Conservation (phyloP, 1,140 invertebrate species). For the Cydia strobilella region DNA sequence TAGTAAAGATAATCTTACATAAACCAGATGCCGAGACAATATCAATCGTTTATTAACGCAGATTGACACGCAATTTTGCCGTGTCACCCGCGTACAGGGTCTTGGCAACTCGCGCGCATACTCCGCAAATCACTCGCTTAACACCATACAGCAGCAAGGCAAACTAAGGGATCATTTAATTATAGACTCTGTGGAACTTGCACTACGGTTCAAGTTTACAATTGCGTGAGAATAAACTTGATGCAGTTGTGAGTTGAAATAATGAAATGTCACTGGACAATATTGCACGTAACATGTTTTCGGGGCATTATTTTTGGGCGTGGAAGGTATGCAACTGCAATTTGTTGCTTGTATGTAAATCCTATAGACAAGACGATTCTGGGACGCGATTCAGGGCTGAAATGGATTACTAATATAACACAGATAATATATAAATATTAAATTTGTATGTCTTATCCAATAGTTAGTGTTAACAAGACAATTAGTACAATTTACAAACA, state of each 20-base stretch:
- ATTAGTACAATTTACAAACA: too few relatives aligned
- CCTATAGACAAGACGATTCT: background rate
- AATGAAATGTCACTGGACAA: constrained; percentile 12
- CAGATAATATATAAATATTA: too few relatives aligned
- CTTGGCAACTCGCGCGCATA: constrained; percentile 17
- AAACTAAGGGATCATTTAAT: background rate
- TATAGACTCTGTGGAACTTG: background rate
- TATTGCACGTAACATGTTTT: constrained; percentile 12
- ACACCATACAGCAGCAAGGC: background rate
- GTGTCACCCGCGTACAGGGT: constrained; percentile 12
- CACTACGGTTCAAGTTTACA: background rate
- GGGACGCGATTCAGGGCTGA: background rate
- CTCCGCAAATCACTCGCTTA: background rate
- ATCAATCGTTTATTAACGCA: constrained; percentile 3
- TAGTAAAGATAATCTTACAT: background rate
- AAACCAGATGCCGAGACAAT: background rate
- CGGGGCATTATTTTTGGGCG: constrained; percentile 10
- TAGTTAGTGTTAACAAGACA: too few relatives aligned
- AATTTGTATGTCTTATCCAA: too few relatives aligned
- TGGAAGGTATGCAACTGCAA: background rate
- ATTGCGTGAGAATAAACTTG: background rate
- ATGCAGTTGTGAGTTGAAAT: background rate
- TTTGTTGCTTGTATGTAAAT: background rate
- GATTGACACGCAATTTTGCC: constrained; percentile 16
- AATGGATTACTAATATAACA: background rate